Percentiles rank a stretch among this genome's conserved stretches.
Conservation (phyloP, 2,113 vertebrate genomes). For the Psephotus haematonotus region DNA sequence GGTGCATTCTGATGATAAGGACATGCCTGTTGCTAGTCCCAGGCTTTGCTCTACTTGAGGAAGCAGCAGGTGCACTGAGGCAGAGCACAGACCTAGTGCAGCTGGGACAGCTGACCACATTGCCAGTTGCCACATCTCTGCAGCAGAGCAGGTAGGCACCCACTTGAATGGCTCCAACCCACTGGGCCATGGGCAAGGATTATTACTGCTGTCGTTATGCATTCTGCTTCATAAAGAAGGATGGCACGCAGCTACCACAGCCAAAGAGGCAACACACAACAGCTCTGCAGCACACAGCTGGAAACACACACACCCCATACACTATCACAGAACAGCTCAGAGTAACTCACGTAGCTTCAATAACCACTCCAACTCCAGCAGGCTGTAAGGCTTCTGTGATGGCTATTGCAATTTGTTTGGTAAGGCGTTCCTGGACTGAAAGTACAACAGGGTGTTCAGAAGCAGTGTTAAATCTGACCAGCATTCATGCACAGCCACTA, state of each 20-base stretch:
- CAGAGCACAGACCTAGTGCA: not conserved
- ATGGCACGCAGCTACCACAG: accelerated
- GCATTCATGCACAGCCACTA: accelerated
- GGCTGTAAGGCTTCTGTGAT: conserved; percentile 96
- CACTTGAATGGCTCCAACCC: not conserved
- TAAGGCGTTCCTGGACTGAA: conserved; percentile 95
- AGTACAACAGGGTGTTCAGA: not conserved
- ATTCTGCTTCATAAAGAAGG: not conserved
- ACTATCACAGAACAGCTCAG: not conserved
- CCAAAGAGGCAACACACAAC: not conserved
- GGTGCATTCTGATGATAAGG: not conserved
- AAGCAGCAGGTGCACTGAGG: not conserved
- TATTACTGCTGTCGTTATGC: not conserved
- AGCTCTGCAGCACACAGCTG: not conserved
- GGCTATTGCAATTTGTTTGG: conserved; percentile 95
- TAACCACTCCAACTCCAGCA: conserved; percentile 92
- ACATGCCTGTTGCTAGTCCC: not conserved
- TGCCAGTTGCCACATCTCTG: not conserved
- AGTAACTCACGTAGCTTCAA: conserved; percentile 91
- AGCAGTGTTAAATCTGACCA: not conserved
- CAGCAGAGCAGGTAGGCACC: accelerated
- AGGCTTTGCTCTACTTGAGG: not conserved
- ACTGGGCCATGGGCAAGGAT: not conserved
- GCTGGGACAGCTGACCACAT: not conserved
- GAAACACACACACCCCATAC: not conserved